Evolutionary conservation across 2,797 vertebrate species (phyloP).

Genomic region (Melanotaenia maccullochi): DNA sequence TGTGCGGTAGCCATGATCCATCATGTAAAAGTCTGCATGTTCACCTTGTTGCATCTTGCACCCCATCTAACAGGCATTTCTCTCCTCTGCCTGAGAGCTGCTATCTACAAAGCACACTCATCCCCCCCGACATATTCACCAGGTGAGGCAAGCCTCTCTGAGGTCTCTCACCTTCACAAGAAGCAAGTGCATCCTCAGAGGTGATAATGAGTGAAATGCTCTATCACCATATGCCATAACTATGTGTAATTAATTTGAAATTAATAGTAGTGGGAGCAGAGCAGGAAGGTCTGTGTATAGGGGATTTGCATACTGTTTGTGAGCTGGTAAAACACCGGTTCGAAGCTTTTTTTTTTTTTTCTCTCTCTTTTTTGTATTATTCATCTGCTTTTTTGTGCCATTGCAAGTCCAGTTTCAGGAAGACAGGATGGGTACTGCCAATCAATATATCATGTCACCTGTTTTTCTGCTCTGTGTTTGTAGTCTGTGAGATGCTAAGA

Average conservation of each 20-base stretch:
- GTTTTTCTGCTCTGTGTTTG: constrained; percentile 10
- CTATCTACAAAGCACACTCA: constrained; percentile 28
- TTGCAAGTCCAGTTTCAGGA: constrained; percentile 60
- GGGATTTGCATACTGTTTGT: constrained; percentile 23
- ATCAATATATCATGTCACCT: constrained; percentile 39
- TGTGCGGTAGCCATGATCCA: constrained; percentile 20
- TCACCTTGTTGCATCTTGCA: constrained; percentile 35
- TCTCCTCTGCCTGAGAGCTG: neutral
- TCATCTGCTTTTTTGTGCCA: constrained; percentile 68
- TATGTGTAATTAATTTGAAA: constrained; percentile 66
- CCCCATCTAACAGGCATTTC: constrained; percentile 14
- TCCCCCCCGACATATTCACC: constrained; percentile 30
- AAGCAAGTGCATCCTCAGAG: constrained; percentile 37
- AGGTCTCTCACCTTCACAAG: constrained; percentile 48
- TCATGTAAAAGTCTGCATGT: constrained; percentile 21
- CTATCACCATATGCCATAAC: constrained; percentile 49
- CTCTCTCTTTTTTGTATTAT: constrained; percentile 35
- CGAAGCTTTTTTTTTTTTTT: constrained; percentile 43
- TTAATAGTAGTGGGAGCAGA: constrained; percentile 37
- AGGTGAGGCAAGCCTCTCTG: constrained; percentile 19
- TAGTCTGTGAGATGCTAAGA: neutral
- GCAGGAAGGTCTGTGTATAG: constrained; percentile 11
- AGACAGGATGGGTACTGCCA: constrained; percentile 57
- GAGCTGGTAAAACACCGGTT: constrained; percentile 22
- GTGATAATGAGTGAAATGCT: constrained; percentile 55